Evolutionary conservation across 2,888 invertebrate genomes (phyloP).

Genomic region (Oligia latruncula): DNA sequence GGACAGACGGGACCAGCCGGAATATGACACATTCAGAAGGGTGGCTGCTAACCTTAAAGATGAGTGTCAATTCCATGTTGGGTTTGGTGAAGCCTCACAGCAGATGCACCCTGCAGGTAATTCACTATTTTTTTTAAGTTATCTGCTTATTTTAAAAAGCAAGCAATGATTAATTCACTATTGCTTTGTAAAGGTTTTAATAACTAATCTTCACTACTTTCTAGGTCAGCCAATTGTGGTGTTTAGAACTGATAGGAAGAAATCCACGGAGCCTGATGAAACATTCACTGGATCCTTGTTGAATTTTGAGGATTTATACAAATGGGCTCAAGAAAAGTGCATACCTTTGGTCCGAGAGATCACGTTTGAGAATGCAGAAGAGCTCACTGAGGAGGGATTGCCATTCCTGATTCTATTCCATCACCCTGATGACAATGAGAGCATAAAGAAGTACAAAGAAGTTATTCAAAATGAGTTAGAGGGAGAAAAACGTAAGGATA

Average conservation of each 20-base stretch:
- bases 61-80: slow-evolving; percentile 98
- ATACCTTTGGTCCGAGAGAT: slow-evolving; percentile 99
- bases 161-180: not conserved
- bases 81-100: slow-evolving; percentile 95
- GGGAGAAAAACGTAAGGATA: slow-evolving; percentile 96
- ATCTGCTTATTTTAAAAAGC: not conserved
- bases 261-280: slow-evolving; percentile 95
- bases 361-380: slow-evolving; percentile 99
- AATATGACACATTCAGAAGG: slow-evolving; percentile 94
- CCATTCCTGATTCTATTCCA: slow-evolving; percentile 99
- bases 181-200: not conserved
- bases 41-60: slow-evolving; percentile 97
- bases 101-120: slow-evolving; percentile 96
- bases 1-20: slow-evolving; percentile 94
- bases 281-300: slow-evolving; percentile 93
- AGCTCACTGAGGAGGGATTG: slow-evolving; percentile 99
- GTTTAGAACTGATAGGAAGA: slow-evolving; percentile 94
- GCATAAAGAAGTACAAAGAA: slow-evolving; percentile 96
- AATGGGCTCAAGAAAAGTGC: slow-evolving; percentile 98
- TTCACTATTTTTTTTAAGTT: not conserved
- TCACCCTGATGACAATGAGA: slow-evolving; percentile 94
- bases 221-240: slow-evolving; percentile 94
- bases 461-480: slow-evolving; percentile 94
- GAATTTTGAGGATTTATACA: slow-evolving; percentile 95
- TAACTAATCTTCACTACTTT: slow-evolving; percentile 32